phyloP scores from a whole-genome alignment of 2,888 invertebrate genomes.

The Tetragnatha montana region DNA sequence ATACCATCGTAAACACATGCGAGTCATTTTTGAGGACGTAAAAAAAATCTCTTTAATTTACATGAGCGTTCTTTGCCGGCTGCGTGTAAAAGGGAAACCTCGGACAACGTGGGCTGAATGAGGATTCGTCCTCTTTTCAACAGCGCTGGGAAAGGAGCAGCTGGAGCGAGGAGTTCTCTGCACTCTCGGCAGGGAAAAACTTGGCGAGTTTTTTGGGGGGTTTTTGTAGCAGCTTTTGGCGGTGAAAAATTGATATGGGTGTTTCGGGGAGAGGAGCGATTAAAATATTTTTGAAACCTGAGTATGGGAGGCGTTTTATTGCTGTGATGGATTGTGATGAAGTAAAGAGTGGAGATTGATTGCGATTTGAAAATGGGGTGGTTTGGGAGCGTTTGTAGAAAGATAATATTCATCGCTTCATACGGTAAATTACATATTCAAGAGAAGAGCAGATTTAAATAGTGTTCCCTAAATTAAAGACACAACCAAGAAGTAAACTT shows the following conservation, averaged over 20 bases:
- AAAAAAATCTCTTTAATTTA: constrained; percentile 44
- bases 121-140: constrained; percentile 10
- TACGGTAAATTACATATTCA: too few relatives aligned
- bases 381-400: too few relatives aligned
- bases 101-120: constrained; percentile 7
- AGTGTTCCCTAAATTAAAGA: too few relatives aligned
- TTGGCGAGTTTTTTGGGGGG: background rate
- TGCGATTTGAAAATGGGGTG: too few relatives aligned
- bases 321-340: background rate
- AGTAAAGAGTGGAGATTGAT: too few relatives aligned
- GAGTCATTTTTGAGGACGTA: constrained; percentile 27
- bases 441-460: too few relatives aligned
- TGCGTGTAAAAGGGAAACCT: background rate
- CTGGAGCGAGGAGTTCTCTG: background rate
- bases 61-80: constrained; percentile 20
- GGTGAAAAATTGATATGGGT: constrained; percentile 1
- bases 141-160: constrained; percentile 36
- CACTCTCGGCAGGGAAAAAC: background rate
- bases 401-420: too few relatives aligned
- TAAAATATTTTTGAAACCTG: background rate
- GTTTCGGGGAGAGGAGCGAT: background rate
- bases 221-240: background rate
- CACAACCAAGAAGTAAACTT: too few relatives aligned
- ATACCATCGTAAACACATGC: constrained; percentile 35
- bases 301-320: background rate